Conservation (phyloP, 2,113 vertebrate species). For the Sterrhoptilus dennistouni region DNA sequence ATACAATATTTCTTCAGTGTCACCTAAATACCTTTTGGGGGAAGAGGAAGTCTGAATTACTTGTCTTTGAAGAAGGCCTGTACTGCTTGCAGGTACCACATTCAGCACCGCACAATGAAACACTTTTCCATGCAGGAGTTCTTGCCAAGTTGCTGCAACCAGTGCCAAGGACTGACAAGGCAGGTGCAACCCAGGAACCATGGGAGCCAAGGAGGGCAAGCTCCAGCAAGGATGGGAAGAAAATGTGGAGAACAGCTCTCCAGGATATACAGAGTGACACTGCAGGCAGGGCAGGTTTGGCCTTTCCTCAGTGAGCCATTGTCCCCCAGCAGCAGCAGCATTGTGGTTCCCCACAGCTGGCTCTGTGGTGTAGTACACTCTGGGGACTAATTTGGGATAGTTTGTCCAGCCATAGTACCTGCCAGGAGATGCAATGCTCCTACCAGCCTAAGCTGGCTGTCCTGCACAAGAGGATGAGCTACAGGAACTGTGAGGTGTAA, state of each 20-base stretch:
- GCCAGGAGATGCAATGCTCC: background rate
- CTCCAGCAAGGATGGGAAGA: background rate
- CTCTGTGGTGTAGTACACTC: rapidly evolving
- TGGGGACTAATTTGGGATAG: rapidly evolving
- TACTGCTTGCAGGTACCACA: background rate
- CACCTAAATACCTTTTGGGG: background rate
- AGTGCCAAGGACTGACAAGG: rapidly evolving
- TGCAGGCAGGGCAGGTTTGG: background rate
- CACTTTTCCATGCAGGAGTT: background rate
- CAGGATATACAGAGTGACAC: rapidly evolving
- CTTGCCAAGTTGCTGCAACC: background rate
- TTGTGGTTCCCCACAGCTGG: rapidly evolving
- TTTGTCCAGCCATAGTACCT: background rate
- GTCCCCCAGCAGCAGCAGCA: rapidly evolving
- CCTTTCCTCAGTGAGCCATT: background rate
- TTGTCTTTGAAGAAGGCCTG: rapidly evolving
- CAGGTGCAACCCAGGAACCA: background rate
- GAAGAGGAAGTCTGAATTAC: background rate
- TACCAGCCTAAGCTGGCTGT: rapidly evolving
- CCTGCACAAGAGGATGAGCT: rapidly evolving
- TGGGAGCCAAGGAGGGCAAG: rapidly evolving
- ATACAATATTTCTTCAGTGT: background rate
- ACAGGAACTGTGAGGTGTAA: background rate
- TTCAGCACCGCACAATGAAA: background rate
- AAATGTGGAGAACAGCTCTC: background rate